These are phyloP conservation scores for Drosophila mettleri DNA, from an alignment of 2,888 invertebrate genomes.

Conservation along the genomic window DNA sequence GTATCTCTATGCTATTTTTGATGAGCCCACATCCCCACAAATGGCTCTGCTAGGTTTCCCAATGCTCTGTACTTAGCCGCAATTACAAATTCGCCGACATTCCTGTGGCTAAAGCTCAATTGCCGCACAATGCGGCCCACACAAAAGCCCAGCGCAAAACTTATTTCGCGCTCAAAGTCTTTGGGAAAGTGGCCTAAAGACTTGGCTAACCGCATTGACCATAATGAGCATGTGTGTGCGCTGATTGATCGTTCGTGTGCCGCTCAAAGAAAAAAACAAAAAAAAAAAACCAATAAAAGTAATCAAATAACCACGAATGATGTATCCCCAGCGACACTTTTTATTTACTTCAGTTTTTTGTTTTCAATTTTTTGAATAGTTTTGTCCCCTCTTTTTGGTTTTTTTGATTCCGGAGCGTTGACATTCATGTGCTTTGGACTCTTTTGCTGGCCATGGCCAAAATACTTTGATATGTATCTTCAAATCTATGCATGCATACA, in stretches of 20 bases:
- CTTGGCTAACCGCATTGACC: constrained; percentile 52
- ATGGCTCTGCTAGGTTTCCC: constrained; percentile 5
- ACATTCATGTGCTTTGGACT: constrained; percentile 62
- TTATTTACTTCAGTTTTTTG: constrained; percentile 36
- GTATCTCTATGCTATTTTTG: constrained; percentile 24
- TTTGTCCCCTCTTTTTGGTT: constrained; percentile 14
- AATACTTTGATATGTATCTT: constrained; percentile 47
- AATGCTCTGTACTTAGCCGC: constrained; percentile 39
- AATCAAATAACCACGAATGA: constrained; percentile 18
- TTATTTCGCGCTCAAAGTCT: constrained; percentile 38
- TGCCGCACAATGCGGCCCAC: constrained; percentile 19
- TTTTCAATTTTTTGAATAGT: constrained; percentile 29
- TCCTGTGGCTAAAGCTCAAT: constrained; percentile 46
- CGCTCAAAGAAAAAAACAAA: constrained; percentile 21
- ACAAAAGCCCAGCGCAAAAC: constrained; percentile 43
- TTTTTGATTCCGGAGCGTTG: constrained; percentile 59
- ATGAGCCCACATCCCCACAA: constrained; percentile 60
- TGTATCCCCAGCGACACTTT: constrained; percentile 48
- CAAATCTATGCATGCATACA: constrained; percentile 37
- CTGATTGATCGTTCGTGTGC: constrained; percentile 73
- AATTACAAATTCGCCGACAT: constrained; percentile 64
- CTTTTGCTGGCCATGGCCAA: constrained; percentile 57
- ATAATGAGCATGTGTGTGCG: constrained; percentile 35
- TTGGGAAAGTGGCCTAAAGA: constrained; percentile 59
- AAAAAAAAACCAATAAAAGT: constrained; percentile 1